phyloP scores from a whole-genome alignment of 2,888 invertebrate species.

The Ctena decussata region DNA sequence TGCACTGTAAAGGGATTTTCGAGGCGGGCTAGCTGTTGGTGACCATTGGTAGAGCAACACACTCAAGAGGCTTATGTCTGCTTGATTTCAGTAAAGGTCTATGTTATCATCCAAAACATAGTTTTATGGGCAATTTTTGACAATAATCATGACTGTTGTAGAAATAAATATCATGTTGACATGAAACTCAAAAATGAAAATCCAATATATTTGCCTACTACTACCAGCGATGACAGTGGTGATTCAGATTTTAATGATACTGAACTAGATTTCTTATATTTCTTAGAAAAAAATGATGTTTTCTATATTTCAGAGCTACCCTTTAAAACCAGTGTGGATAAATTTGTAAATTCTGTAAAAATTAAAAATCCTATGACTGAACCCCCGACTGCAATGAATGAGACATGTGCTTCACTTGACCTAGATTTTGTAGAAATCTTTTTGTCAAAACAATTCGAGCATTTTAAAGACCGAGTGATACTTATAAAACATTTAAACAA shows the following conservation, averaged over 20 bases:
- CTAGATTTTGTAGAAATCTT: neutral
- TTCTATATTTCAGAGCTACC: neutral
- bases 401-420: neutral
- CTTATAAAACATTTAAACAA: neutral
- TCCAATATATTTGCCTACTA: too few relatives aligned
- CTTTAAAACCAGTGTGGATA: neutral
- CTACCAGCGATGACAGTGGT: too few relatives aligned
- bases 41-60: conserved; percentile 33
- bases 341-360: neutral
- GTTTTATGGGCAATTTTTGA: conserved; percentile 20
- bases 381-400: conserved; percentile 7
- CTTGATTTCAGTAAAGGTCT: conserved; percentile 40
- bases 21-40: conserved; percentile 40
- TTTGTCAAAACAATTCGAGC: neutral
- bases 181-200: too few relatives aligned
- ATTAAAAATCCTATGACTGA: neutral
- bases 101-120: conserved; percentile 25
- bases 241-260: conserved; percentile 40
- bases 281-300: conserved; percentile 11
- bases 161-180: too few relatives aligned
- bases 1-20: conserved; percentile 36
- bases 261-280: conserved; percentile 10
- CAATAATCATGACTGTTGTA: too few relatives aligned
- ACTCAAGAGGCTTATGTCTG: conserved; percentile 10
- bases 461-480: conserved; percentile 9